Base-by-base conservation (phyloP, 2,888 invertebrate genomes). In the Thelaira solivaga region DNA sequence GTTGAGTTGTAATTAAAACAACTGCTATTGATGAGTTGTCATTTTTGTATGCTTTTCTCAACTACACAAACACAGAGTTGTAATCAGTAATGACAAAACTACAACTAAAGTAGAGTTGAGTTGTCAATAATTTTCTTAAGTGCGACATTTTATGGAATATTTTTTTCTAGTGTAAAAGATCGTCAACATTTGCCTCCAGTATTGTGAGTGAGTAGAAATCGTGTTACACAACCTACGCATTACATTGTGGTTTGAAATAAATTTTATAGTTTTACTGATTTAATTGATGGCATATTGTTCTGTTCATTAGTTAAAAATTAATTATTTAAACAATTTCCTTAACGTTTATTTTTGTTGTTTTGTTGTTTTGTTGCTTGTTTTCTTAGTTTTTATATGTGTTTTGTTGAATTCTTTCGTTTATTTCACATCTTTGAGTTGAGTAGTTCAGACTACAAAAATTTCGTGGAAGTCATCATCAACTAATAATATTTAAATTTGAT, bases 291-390 rank as follows among this genome's bases (percentile, higher is more conserved):
- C 36, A 57, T 36, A 57, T 18, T 68, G 71, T 76, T 72, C 53
- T 68, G 73, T 74, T 79, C 76, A 72, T 73, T 68, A 71, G 76
- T 61, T 64, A 71, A 49, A 75, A 62, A 73, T 80, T 78, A 74
- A 75, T 76, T 74, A 67, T 64, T 51, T 57, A 49, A 47, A 45
- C 47, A 71, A 45, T 76, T 71, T 65, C 65, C 64, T 76, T 47
- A 71, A 71, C 41, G 36, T 59, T 55, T 39, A n/a, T 34, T 18
- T 10, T 24, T 4, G 43, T 39, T 53, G 26, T n/a, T 8, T 41
- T 5, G 13, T 59, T 41, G 41, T n/a, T 55, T 57, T 55, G 31
- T 57, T 59, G 51, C 45, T 64, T 16, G 39, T 39, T 49, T 41
- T 16, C 6, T 36, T 36, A 7, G 8, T 62, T 18, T 8, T 20